Percentiles rank a stretch among this genome's conserved stretches.
Evolutionary conservation across 2,888 invertebrate species (phyloP).

Genomic region (Stenichneumon culpator): DNA sequence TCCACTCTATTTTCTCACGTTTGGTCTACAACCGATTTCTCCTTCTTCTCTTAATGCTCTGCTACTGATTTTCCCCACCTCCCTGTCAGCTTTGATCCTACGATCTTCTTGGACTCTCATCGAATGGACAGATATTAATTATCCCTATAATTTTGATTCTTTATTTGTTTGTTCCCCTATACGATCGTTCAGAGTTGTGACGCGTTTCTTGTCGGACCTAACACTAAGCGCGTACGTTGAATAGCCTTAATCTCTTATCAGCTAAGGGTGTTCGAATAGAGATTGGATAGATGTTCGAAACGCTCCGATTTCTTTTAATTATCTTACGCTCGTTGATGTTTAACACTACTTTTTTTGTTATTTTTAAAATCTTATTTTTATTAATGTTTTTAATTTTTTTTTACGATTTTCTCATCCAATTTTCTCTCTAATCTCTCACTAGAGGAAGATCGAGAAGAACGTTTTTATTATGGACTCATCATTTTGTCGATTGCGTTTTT

Average conservation of each 20-base stretch:
- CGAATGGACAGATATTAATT: conserved; percentile 3
- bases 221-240: conserved; percentile 18
- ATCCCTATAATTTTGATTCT: conserved; percentile 25
- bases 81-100: neutral
- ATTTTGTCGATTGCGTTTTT: neutral
- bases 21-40: neutral
- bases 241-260: conserved; percentile 43
- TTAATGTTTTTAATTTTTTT: conserved; percentile 28
- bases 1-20: neutral
- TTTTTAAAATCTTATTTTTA: conserved; percentile 32
- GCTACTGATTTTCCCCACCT: neutral
- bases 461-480: conserved; percentile 11
- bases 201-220: conserved; percentile 15
- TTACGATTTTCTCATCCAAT: conserved; percentile 23
- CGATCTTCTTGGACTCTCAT: conserved; percentile 26
- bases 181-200: conserved; percentile 29
- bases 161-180: conserved; percentile 29
- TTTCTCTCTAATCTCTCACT: conserved; percentile 31
- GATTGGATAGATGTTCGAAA: conserved; percentile 47
- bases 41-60: neutral
- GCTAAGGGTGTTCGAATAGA: conserved; percentile 61
- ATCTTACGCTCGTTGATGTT: conserved; percentile 8
- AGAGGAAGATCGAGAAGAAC: conserved; percentile 14
- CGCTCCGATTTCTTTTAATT: conserved; percentile 36
- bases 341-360: conserved; percentile 7